Base-by-base conservation (phyloP, 1,140 invertebrate genomes). In the Heliconius himera region DNA sequence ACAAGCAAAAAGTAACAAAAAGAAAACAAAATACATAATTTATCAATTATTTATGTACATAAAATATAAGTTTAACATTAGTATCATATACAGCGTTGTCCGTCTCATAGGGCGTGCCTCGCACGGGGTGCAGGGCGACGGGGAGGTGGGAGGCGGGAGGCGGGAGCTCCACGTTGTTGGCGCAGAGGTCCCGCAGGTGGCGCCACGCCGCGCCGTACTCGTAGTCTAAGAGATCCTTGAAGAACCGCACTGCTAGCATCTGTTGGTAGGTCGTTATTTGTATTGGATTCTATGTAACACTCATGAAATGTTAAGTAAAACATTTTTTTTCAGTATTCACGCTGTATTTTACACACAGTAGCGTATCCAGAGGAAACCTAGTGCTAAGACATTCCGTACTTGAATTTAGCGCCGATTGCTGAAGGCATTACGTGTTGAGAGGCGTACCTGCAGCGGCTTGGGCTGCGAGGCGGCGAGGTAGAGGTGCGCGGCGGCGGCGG, bases 391-490 rank as follows among this genome's bases (percentile, higher is more conserved):
- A 13, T 11, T 41, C 9, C 11, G 38, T 41, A 33, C 13, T 13
- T 8, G 11, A 3, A 41, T 41, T 41, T 41, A 9, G 11, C 41
- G 38, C 11, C 41, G 41, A 0, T 46, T 46, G 11, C 41, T 13
- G 13, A 16, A 46, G 41, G 9, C 41, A 46, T 46, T 16, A 13
- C 13, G 13, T 46, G 13, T 1, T 46, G 11, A 3, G 41, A 16
- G 41, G 41, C 41, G 13, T 26, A 26, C 26, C 26, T 97, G 96
- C 81, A 97, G 90, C 33, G 93, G 90, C 60, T 90, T 88, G 56
- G 96, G 95, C 88, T 97, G 96, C 73, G 95, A 93, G 78, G 89
- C 87, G 83, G 93, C 96, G 8, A 97, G 89, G 90, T 97, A 97
- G 3, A 85, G 78, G 56, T 94, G 84, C 54, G 94, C 89, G 20